Evolutionary conservation across 2,113 vertebrate genomes (phyloP).

Genomic region (Pipa parva): DNA sequence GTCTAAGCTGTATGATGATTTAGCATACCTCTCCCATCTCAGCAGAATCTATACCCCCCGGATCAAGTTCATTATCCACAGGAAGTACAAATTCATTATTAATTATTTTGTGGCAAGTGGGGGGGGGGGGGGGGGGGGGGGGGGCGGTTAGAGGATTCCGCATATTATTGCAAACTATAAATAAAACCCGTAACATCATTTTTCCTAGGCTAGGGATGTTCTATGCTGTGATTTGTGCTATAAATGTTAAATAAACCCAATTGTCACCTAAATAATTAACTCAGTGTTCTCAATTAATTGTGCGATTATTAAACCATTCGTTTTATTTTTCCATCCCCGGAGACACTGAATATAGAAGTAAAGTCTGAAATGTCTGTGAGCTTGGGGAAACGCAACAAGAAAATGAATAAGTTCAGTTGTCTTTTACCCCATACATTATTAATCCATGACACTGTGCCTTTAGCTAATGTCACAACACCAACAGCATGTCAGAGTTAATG

Average conservation of each 20-base stretch:
- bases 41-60: too few species aligned
- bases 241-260: constrained; percentile 27
- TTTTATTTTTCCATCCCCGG: background rate
- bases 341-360: background rate
- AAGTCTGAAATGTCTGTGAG: too few species aligned
- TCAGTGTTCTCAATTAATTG: constrained; percentile 17
- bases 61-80: too few species aligned
- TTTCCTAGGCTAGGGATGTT: background rate
- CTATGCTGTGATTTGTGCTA: background rate
- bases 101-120: too few species aligned
- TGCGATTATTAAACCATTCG: constrained; percentile 33
- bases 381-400: background rate
- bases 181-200: background rate
- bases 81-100: too few species aligned
- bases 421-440: background rate
- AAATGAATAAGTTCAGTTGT: background rate
- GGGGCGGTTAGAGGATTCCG: too few species aligned
- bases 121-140: too few species aligned
- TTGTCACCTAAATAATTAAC: constrained; percentile 36
- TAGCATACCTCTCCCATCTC: too few species aligned
- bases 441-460: background rate
- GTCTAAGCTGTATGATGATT: too few species aligned
- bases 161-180: too few species aligned
- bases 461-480: background rate
- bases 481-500: background rate